Conservation (phyloP, 1,140 invertebrate species). For the Anthonomus grandis region DNA sequence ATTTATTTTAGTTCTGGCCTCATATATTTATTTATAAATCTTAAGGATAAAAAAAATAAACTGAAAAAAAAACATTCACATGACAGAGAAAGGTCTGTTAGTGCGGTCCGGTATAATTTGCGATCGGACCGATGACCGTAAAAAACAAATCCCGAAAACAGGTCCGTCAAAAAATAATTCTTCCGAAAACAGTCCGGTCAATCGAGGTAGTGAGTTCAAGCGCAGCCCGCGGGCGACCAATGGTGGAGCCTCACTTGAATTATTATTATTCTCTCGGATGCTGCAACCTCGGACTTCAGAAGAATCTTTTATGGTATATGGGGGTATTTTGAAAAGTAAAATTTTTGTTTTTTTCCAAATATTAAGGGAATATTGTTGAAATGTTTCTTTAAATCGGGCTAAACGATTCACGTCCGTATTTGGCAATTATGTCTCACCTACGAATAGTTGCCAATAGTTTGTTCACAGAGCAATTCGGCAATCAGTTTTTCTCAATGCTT, state of each 20-base stretch:
- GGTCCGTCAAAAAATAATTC: conserved; percentile 17
- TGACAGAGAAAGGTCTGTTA: neutral
- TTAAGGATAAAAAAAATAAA: too few relatives aligned
- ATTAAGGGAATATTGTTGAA: neutral
- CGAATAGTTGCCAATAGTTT: too few relatives aligned
- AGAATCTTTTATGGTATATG: neutral
- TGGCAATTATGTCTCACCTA: too few relatives aligned
- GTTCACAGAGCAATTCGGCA: too few relatives aligned
- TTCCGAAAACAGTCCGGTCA: conserved; percentile 11
- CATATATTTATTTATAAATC: too few relatives aligned
- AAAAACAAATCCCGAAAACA: conserved; percentile 14
- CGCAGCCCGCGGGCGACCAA: conserved; percentile 2
- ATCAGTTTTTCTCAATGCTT: too few relatives aligned
- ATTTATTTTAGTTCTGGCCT: neutral
- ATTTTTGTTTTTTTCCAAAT: too few relatives aligned
- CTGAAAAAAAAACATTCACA: neutral
- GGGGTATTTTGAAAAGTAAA: neutral
- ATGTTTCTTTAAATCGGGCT: neutral
- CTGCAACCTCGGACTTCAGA: neutral
- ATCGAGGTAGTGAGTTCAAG: conserved; percentile 23
- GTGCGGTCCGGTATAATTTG: neutral
- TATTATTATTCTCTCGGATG: neutral
- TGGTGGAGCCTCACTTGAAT: too few relatives aligned
- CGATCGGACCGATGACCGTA: too few relatives aligned
- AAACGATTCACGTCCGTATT: neutral